Base-by-base conservation (phyloP, 2,888 invertebrate genomes). In the Andrena fulva region DNA sequence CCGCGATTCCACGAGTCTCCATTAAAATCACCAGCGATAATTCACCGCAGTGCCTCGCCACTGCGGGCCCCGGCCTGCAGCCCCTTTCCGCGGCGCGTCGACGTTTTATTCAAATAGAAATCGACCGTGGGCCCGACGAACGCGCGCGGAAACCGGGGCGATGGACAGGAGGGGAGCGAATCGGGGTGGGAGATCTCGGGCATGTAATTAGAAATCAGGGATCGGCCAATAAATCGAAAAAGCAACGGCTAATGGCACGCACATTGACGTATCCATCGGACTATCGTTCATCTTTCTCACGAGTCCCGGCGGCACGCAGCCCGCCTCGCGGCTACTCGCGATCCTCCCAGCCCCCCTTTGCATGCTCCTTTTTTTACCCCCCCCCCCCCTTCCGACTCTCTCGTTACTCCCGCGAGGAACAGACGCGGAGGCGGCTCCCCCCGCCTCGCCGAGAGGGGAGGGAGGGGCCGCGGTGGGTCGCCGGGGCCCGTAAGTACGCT, bases 231-330 rank as follows among this genome's bases (percentile, higher is more conserved):
- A 91, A 91, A 91, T 91, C 86, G 78, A 76, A 75, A 82, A 78
- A 76, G 85, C 77, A 84, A 87, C 86, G 85, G 83, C 86, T 88
- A 88, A 91, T 87, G 84, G 88, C 85, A 90, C 89, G 89, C 90
- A 86, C 82, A 87, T 89, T 85, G 89, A 90, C 85, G 87, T 87
- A 88, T 87, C 88, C 90, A 89, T 90, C 89, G 80, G 85, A 84
- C 89, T 90, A 91, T 90, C 91, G 90, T 90, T 89, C 90, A 90
- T 90, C 90, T 91, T 91, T 90, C 91, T 91, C 91, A 90, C 90
- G 90, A 89, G 82, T 85, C 84, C 80, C 80, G 68, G 83, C 81
- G 42, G 76, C 63, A 67, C 78, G 72, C 75, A 54, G 70, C 73
- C 69, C 71, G 75, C 83, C 87, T 87, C 77, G 84, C 87, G 85